phyloP scores from a whole-genome alignment of 2,888 invertebrate species.

The Bellardia bayeri region DNA sequence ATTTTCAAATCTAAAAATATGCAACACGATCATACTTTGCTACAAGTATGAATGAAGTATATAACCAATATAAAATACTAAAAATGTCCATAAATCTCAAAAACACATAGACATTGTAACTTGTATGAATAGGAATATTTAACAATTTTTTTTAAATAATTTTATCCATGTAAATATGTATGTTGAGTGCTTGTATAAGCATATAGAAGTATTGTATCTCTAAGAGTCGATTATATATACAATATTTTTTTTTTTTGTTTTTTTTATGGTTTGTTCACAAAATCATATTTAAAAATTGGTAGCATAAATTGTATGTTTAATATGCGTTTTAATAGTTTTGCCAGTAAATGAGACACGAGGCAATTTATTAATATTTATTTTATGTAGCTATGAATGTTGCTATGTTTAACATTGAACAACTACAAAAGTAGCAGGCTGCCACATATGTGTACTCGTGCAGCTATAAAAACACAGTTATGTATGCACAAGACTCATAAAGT shows the following conservation, averaged over 20 bases:
- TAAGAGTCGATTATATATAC: conserved; percentile 9
- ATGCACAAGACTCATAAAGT: conserved; percentile 17
- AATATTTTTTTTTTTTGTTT: not conserved
- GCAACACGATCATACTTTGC: conserved; percentile 30
- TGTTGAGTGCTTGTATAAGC: not conserved
- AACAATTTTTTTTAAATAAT: not conserved
- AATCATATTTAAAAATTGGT: conserved; percentile 64
- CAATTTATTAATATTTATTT: conserved; percentile 69
- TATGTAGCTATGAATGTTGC: conserved; percentile 47
- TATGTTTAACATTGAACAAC: conserved; percentile 43
- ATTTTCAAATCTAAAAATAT: conserved; percentile 51
- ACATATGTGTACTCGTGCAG: not conserved
- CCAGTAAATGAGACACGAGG: conserved; percentile 67
- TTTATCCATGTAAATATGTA: conserved; percentile 15
- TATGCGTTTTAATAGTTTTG: conserved; percentile 70
- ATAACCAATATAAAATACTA: conserved; percentile 50
- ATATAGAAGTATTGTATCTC: not conserved
- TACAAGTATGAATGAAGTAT: conserved; percentile 45
- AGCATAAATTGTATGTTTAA: conserved; percentile 69
- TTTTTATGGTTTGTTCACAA: not conserved
- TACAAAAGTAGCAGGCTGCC: conserved; percentile 9
- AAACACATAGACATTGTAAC: conserved; percentile 1
- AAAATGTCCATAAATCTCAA: conserved; percentile 64
- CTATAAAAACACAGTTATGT: not conserved
- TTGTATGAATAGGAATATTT: conserved; percentile 23